phyloP scores from a whole-genome alignment of 2,888 invertebrate genomes.

The Cyrtodaria siliqua region DNA sequence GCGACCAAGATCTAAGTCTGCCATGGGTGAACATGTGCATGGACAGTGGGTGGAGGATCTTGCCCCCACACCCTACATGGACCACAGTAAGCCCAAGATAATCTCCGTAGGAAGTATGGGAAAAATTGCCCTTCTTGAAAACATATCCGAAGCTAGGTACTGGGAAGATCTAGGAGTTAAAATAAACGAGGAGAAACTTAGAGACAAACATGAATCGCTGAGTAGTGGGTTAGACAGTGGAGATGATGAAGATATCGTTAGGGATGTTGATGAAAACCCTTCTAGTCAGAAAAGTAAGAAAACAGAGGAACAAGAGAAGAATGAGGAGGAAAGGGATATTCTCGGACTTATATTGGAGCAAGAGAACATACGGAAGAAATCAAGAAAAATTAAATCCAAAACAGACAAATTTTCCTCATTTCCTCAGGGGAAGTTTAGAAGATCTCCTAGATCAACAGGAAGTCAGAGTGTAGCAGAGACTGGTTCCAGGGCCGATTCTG shows the following conservation, averaged over 20 bases:
- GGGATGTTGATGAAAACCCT: conserved; percentile 9
- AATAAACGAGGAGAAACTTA: conserved; percentile 7
- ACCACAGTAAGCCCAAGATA: conserved; percentile 72
- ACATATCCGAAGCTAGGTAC: conserved; percentile 73
- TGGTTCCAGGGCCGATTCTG: not conserved
- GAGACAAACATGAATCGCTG: not conserved
- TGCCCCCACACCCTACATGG: conserved; percentile 72
- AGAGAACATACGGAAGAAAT: conserved; percentile 13
- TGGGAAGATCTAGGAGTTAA: conserved; percentile 67
- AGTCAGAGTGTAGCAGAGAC: too few species aligned
- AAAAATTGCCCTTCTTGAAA: conserved; percentile 73
- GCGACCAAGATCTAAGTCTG: conserved; percentile 42
- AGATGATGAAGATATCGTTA: not conserved
- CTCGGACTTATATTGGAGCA: conserved; percentile 31
- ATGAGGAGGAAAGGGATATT: conserved; percentile 18
- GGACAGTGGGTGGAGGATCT: conserved; percentile 41
- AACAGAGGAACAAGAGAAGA: conserved; percentile 6
- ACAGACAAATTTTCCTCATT: conserved; percentile 15
- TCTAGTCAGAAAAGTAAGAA: conserved; percentile 22
- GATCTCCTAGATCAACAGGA: too few species aligned
- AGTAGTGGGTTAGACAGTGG: not conserved
- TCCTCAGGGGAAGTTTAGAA: too few species aligned
- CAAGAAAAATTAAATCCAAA: conserved; percentile 8
- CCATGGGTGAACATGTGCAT: conserved; percentile 9
- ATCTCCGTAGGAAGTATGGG: conserved; percentile 77